Evolutionary conservation across 2,113 vertebrate genomes (phyloP).

Genomic region (Pithys albifrons): DNA sequence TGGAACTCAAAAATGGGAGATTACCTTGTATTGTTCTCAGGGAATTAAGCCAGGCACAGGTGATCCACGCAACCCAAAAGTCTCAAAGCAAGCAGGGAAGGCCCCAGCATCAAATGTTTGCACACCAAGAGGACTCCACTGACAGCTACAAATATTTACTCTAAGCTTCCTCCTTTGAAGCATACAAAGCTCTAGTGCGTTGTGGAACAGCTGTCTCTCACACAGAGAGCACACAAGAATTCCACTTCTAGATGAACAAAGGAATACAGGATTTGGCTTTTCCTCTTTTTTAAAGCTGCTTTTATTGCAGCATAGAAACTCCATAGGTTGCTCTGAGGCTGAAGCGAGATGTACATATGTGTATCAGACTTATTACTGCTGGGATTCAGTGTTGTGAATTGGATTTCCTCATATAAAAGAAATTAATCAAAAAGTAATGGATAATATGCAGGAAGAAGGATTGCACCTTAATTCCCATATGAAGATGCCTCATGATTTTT

Average conservation of each 20-base stretch:
- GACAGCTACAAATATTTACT: neutral
- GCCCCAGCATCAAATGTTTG: neutral
- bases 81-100: neutral
- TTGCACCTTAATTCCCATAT: neutral
- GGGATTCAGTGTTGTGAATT: neutral
- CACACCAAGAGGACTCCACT: neutral
- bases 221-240: neutral
- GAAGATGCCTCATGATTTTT: neutral
- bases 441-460: neutral
- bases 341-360: neutral
- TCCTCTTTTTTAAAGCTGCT: neutral
- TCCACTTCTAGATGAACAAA: neutral
- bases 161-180: neutral
- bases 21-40: neutral
- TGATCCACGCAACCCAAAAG: neutral
- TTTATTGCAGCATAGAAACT: neutral
- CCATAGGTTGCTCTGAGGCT: neutral
- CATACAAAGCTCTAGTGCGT: neutral
- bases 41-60: neutral
- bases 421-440: constrained; percentile 21
- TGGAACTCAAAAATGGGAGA: accelerated
- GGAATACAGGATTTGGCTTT: constrained; percentile 16
- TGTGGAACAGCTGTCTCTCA: neutral
- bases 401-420: neutral
- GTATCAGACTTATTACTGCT: neutral